Evolutionary conservation across 2,797 vertebrate species (phyloP).

Genomic region (Synanceia verrucosa): DNA sequence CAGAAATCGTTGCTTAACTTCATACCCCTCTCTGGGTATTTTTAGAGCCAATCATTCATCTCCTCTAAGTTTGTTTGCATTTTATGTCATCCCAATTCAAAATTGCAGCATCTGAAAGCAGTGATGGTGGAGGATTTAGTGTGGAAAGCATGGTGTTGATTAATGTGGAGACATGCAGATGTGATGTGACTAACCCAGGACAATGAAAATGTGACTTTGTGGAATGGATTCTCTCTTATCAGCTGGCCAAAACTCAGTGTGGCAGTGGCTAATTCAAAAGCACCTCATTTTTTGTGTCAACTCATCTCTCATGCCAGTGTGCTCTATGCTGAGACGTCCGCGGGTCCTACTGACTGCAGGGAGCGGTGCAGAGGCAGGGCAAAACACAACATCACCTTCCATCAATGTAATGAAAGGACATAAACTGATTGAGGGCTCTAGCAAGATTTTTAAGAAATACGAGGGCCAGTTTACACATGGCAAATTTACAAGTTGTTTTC

Average conservation of each 20-base stretch:
- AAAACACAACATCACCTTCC: conserved; percentile 61
- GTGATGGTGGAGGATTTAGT: conserved; percentile 35
- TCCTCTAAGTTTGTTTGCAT: conserved; percentile 17
- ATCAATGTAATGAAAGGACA: conserved; percentile 51
- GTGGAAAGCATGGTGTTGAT: conserved; percentile 9
- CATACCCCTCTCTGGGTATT: conserved; percentile 25
- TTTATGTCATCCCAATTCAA: conserved; percentile 24
- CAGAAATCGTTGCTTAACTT: conserved; percentile 9
- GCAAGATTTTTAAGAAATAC: background rate
- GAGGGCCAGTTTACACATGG: no score
- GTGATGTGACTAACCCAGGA: conserved; percentile 20
- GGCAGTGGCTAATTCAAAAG: conserved; percentile 44
- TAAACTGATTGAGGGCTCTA: background rate
- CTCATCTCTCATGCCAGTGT: conserved; percentile 50
- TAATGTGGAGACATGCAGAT: conserved; percentile 31
- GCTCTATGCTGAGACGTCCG: conserved; percentile 66
- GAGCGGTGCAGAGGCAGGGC: conserved; percentile 46
- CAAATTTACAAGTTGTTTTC: no score
- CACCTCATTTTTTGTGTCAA: conserved; percentile 51
- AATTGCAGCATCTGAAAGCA: conserved; percentile 41
- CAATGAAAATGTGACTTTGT: conserved; percentile 44
- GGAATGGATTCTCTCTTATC: conserved; percentile 61
- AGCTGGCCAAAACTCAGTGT: conserved; percentile 28
- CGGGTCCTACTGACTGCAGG: conserved; percentile 60
- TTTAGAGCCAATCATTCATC: conserved; percentile 45